Evolutionary conservation across 2,888 invertebrate species (phyloP), one percentile per base, ranked within the genome.

Genomic region (Andrena haemorrhoa): DNA sequence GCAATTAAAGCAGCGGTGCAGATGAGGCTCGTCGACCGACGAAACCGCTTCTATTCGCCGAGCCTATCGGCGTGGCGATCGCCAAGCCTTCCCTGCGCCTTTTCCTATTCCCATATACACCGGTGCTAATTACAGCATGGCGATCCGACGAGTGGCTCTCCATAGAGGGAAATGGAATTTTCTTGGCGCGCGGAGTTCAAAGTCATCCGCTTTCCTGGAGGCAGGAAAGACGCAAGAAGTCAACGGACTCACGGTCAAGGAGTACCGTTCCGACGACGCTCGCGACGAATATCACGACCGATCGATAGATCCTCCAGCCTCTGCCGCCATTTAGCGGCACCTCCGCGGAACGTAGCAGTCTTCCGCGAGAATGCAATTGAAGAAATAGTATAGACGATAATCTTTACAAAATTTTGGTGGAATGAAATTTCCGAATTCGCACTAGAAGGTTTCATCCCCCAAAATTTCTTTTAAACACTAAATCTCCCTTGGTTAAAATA

Each of bases 161-260:
- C 86, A 68, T 85, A 88, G 29, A 82, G 78, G 83, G 82, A 68
- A 73, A 76, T 86, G 88, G 89, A 89, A 89, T 88, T 88, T 88
- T 79, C 87, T 75, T 72, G 66, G 66, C 75, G 74, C 75, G 63
- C 72, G 71, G 85, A 85, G 89, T 89, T 88, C 88, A 89, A 90
- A 90, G 89, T 88, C 89, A 86, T 86, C 85, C 85, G 86, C 84
- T 90, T 88, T 82, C 88, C 74, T 74, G 85, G 79, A 82, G 79
- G 49, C 80, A 86, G 78, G 82, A 81, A 85, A 84, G 77, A 79
- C 78, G 12, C 23, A 20, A 47, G 63, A 58, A 85, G 88, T 88
- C 88, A 86, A 85, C 63, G 88, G 76, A 82, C 82, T 76, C 77
- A 2, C 23, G 49, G 23, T 35, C 41, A 29, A 23, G 8, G 64